Percentiles rank a stretch among this genome's conserved stretches.
phyloP scores from a whole-genome alignment of 2,113 vertebrate genomes.

The Megaceryle torquata region DNA sequence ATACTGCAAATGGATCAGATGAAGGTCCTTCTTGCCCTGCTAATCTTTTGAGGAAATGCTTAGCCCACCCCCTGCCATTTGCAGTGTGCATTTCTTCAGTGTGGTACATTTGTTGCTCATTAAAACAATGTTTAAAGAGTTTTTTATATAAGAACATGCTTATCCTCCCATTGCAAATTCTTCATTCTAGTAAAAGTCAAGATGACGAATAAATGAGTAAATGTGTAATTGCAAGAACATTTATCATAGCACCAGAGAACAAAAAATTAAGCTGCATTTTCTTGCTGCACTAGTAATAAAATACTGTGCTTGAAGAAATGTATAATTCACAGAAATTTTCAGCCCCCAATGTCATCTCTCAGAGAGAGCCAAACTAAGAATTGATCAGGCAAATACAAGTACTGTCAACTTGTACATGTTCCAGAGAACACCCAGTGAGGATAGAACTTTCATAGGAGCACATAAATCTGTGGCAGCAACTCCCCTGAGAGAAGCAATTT shows the following conservation, averaged over 20 bases:
- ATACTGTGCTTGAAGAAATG: neutral
- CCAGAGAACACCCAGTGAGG: neutral
- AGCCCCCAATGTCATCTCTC: neutral
- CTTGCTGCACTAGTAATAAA: neutral
- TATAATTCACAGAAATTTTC: neutral
- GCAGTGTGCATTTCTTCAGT: neutral
- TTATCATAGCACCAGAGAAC: neutral
- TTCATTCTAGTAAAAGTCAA: slow-evolving; percentile 1
- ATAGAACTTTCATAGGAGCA: neutral
- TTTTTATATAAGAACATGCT: neutral
- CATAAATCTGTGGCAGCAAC: neutral
- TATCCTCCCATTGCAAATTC: neutral
- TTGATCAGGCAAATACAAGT: neutral
- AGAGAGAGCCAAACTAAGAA: neutral
- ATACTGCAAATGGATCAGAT: neutral
- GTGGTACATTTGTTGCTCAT: neutral
- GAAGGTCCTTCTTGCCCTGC: neutral
- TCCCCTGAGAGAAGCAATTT: neutral
- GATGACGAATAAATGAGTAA: neutral
- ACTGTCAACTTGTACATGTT: neutral
- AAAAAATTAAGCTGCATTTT: neutral
- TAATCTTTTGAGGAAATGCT: neutral
- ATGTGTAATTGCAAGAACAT: neutral
- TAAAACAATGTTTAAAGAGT: neutral
- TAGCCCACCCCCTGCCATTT: neutral